Evolutionary conservation across 2,888 invertebrate genomes (phyloP), one percentile per base, ranked within the genome.

Genomic region (Lucinisca nassula): DNA sequence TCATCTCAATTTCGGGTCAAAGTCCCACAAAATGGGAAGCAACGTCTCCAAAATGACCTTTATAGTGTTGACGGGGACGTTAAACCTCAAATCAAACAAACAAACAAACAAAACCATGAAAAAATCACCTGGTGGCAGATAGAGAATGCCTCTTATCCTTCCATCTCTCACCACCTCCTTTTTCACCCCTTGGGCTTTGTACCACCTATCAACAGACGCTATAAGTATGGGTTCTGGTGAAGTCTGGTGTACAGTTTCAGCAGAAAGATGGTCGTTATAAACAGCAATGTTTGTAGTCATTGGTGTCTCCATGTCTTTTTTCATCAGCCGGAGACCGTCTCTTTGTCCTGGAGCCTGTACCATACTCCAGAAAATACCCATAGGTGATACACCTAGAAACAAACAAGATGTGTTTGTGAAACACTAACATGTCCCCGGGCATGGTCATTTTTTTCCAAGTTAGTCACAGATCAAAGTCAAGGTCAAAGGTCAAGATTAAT

Each of bases 331-430:
- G 8, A 87, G 61, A 24, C 93, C 94, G 8, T 72, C 40, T 32
- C 35, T 61, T 75, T 92, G 91, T 2, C 89, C 92, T 21, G 92
- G 92, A n/a, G 84, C 89, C 17, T 85, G 88, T 12, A 78, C 81
- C 93, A 94, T 88, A 72, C 93, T 93, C 94, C 94, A 95, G 77
- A 95, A 89, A 32, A 95, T 81, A 3, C 94, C 95, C 94, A 94
- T 93, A 21, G 92, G 80, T 12, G 94, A 94, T n/a, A 93, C 90
- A 79, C 94, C 95, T 93, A 37, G 17, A 79, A 83, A 8, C 21
- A 17, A 67, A n/a, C n/a, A n/a, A n/a, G n/a, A n/a, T n/a, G n/a
- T n/a, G n/a, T n/a, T n/a, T n/a, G n/a, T n/a, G n/a, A n/a, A n/a
- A n/a, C n/a, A n/a, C n/a, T n/a, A n/a, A n/a, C n/a, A n/a, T n/a